Percentiles rank a stretch among this genome's conserved stretches.
phyloP scores from a whole-genome alignment of 1,140 invertebrate species.

The Popillia japonica region DNA sequence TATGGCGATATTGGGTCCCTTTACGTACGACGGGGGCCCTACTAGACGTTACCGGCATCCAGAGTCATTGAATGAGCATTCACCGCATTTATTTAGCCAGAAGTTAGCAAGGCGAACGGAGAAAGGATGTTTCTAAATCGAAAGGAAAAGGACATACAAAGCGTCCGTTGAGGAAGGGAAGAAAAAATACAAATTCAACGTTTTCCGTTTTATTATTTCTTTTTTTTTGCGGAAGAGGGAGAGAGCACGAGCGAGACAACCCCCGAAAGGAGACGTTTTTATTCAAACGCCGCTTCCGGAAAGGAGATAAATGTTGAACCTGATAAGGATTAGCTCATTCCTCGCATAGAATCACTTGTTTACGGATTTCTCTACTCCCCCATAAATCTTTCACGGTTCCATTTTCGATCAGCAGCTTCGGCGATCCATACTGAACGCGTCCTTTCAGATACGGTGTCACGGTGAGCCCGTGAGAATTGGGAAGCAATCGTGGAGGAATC shows the following conservation, averaged over 20 bases:
- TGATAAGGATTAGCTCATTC: constrained; percentile 1
- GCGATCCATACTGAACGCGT: too few species aligned
- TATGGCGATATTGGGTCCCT: neutral
- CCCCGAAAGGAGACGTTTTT: neutral
- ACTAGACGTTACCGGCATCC: neutral
- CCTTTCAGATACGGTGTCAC: neutral
- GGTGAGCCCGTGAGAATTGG: neutral
- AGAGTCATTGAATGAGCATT: too few species aligned
- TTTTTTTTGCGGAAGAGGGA: too few species aligned
- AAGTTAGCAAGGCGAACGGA: too few species aligned
- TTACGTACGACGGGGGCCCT: neutral
- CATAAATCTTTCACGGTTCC: neutral
- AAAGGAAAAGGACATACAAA: neutral
- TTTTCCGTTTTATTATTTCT: neutral
- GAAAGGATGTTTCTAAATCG: neutral
- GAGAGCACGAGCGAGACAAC: neutral
- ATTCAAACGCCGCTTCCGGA: neutral
- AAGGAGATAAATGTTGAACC: neutral
- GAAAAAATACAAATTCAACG: neutral
- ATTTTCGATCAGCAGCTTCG: neutral
- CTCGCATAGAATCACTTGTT: neutral
- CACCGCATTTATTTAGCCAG: too few species aligned
- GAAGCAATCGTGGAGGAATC: too few species aligned
- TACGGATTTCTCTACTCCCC: neutral
- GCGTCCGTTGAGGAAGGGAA: neutral